Evolutionary conservation across 2,113 vertebrate species (phyloP).

Genomic region (Ictidomys tridecemlineatus): DNA sequence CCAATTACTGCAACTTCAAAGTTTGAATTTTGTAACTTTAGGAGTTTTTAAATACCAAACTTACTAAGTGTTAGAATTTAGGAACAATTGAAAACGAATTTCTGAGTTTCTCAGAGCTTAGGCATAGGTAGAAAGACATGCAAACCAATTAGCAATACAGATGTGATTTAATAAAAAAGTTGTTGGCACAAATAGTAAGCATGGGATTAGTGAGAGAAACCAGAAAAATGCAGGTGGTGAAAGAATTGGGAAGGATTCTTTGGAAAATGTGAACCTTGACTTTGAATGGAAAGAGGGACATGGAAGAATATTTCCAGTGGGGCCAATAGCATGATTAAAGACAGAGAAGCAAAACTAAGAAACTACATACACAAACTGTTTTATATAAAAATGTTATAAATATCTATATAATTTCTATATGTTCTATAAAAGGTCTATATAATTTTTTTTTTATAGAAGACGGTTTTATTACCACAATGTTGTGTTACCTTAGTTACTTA

Average conservation of each 20-base stretch:
- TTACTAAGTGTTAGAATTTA: constrained; percentile 37
- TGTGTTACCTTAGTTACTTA: too few relatives aligned
- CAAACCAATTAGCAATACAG: constrained; percentile 26
- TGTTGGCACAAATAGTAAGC: neutral
- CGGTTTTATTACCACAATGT: too few relatives aligned
- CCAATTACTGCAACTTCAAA: neutral
- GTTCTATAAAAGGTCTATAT: neutral
- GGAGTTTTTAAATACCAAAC: neutral
- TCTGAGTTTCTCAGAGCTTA: neutral
- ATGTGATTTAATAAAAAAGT: neutral
- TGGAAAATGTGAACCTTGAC: neutral
- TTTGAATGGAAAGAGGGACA: neutral
- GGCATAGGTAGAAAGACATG: neutral
- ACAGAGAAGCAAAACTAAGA: neutral
- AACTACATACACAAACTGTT: neutral
- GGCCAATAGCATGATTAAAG: neutral
- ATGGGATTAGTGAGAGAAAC: neutral
- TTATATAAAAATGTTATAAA: neutral
- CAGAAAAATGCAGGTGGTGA: neutral
- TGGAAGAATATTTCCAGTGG: neutral
- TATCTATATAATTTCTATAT: neutral
- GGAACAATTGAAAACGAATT: constrained; percentile 15
- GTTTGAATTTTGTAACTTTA: constrained; percentile 9
- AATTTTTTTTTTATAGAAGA: too few relatives aligned
- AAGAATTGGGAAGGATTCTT: neutral